phyloP scores from a whole-genome alignment of 2,113 vertebrate genomes.

The Microcebus tavaratra region DNA sequence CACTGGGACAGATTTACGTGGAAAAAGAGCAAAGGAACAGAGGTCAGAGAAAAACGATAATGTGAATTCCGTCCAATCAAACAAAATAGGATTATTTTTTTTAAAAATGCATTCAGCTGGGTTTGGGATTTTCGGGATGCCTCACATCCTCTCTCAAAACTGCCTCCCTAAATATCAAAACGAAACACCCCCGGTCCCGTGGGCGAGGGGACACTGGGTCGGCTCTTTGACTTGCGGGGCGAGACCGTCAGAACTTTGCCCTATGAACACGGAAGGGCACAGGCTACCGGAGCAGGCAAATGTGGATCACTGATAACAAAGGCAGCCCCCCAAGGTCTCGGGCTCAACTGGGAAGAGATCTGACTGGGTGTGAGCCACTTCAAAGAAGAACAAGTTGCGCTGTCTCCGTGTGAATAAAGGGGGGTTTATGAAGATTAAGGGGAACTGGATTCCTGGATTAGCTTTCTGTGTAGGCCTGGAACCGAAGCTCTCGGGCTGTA shows the following conservation, averaged over 20 bases:
- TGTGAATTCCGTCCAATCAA: neutral
- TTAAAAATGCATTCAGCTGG: too few species aligned
- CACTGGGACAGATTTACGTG: neutral
- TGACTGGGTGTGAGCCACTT: neutral
- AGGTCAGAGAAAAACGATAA: neutral
- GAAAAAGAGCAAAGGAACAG: neutral
- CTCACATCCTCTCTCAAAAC: neutral
- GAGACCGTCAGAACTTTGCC: neutral
- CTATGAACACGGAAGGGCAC: neutral
- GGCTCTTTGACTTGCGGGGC: neutral
- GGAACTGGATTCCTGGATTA: too few species aligned
- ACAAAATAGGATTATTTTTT: too few species aligned
- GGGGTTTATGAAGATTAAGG: neutral
- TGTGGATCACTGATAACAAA: neutral
- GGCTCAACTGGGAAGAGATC: neutral
- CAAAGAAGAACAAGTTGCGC: neutral
- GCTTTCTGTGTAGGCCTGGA: rapidly evolving
- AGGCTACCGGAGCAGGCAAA: neutral
- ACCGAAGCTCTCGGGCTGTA: rapidly evolving
- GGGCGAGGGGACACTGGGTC: neutral
- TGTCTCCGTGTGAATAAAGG: neutral
- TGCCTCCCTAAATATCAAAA: neutral
- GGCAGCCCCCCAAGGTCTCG: neutral
- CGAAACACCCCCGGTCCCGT: neutral
- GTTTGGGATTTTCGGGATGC: too few species aligned